phyloP scores from a whole-genome alignment of 2,113 vertebrate species.

The Suncus etruscus region DNA sequence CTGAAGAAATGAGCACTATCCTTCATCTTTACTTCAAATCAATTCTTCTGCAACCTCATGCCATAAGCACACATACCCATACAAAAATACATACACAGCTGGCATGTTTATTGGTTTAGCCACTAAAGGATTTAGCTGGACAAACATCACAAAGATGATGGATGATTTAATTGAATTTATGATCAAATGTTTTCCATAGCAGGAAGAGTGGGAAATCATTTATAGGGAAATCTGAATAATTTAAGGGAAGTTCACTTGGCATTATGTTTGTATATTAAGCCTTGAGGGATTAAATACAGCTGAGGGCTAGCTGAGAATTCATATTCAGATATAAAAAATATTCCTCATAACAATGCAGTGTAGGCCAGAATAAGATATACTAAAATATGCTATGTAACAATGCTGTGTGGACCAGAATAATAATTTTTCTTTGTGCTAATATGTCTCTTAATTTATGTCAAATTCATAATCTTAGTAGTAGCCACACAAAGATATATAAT shows the following conservation, averaged over 20 bases:
- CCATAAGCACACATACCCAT: neutral
- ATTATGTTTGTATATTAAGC: constrained; percentile 82
- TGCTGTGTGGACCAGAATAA: neutral
- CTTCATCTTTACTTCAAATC: constrained; percentile 76
- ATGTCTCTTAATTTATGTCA: constrained; percentile 36
- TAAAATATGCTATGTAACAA: neutral
- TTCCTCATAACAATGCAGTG: neutral
- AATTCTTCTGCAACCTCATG: constrained; percentile 50
- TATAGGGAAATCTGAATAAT: constrained; percentile 89
- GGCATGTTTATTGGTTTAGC: constrained; percentile 84
- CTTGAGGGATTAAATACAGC: constrained; percentile 80
- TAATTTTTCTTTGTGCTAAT: neutral
- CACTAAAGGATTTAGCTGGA: constrained; percentile 89
- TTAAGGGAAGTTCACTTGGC: constrained; percentile 86
- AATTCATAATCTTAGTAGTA: neutral
- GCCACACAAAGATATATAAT: constrained; percentile 34
- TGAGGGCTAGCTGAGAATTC: constrained; percentile 70
- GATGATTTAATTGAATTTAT: constrained; percentile 89
- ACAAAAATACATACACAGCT: constrained; percentile 81
- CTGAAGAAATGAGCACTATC: constrained; percentile 67
- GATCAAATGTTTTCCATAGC: constrained; percentile 87
- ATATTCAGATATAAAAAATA: constrained; percentile 59
- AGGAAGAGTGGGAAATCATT: constrained; percentile 86
- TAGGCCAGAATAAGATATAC: constrained; percentile 51
- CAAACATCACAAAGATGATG: constrained; percentile 88